These are phyloP conservation scores for Baryphthengus martii DNA, from an alignment of 2,113 vertebrate genomes.

Conservation along the genomic window DNA sequence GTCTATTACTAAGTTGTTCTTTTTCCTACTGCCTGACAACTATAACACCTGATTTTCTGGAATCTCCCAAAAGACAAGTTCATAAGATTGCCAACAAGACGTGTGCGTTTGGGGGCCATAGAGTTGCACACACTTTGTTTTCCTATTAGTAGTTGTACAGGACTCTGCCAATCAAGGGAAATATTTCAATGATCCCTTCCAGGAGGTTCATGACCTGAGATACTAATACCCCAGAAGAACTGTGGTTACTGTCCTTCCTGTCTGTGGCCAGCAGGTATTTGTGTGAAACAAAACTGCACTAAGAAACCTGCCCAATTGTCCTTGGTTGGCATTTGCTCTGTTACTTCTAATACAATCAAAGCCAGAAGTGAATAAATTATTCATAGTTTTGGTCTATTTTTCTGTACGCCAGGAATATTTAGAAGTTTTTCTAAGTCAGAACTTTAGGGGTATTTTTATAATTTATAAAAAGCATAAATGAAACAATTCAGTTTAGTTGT, in stretches of 20 bases:
- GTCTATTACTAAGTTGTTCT: not conserved
- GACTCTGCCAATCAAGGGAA: not conserved
- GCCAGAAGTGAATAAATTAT: not conserved
- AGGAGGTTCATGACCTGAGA: not conserved
- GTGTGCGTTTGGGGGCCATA: accelerated
- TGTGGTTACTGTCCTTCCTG: not conserved
- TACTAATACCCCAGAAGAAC: not conserved
- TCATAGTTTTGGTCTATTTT: not conserved
- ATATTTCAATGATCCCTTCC: not conserved
- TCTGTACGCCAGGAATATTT: not conserved
- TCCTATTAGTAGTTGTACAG: not conserved
- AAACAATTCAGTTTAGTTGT: not conserved
- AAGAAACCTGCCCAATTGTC: not conserved
- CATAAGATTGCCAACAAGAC: not conserved
- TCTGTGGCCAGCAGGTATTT: accelerated
- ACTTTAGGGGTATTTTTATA: not conserved
- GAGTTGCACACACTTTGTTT: not conserved
- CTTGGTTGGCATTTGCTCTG: not conserved
- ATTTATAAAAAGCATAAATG: not conserved
- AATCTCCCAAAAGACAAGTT: not conserved
- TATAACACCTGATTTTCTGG: not conserved
- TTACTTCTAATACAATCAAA: not conserved
- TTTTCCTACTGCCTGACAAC: not conserved
- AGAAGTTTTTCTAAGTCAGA: not conserved
- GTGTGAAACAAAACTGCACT: not conserved